A percentile compares a stretch with the other conserved stretches of the same genome.
Evolutionary conservation across 2,113 vertebrate genomes (phyloP).

Genomic region (Sisor rabdophorus): DNA sequence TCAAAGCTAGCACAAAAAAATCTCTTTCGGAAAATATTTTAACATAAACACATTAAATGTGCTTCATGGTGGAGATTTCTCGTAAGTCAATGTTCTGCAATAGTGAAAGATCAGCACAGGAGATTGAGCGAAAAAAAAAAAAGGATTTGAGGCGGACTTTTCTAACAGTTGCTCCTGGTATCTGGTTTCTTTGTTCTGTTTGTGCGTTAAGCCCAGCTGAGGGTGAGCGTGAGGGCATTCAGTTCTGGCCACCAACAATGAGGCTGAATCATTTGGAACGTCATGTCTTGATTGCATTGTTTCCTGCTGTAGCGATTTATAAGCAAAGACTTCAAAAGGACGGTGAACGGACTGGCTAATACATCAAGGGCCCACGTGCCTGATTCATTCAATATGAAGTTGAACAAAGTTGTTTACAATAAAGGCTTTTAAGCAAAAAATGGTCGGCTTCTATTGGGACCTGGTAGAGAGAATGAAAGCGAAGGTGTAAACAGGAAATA

Average conservation of each 20-base stretch:
- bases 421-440: slow-evolving; percentile 28
- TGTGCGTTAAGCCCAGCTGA: slow-evolving; percentile 26
- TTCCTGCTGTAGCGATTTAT: slow-evolving; percentile 36
- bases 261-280: slow-evolving; percentile 27
- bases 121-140: not conserved
- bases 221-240: slow-evolving; percentile 24
- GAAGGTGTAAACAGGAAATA: slow-evolving; percentile 39
- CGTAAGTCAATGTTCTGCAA: not conserved
- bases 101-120: not conserved
- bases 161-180: slow-evolving; percentile 13
- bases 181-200: slow-evolving; percentile 23
- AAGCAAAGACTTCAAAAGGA: slow-evolving; percentile 36
- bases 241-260: slow-evolving; percentile 30
- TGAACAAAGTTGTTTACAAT: slow-evolving; percentile 39
- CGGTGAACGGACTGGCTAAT: slow-evolving; percentile 3
- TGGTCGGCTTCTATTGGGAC: slow-evolving; percentile 25
- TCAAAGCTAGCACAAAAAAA: not conserved
- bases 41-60: not conserved
- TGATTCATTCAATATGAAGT: slow-evolving; percentile 33
- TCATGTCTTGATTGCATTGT: slow-evolving; percentile 42
- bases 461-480: slow-evolving; percentile 18
- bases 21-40: not conserved
- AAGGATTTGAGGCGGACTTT: not conserved
- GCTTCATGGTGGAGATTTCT: not conserved
- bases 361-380: slow-evolving; percentile 29